These are phyloP conservation scores for Porites australiensis DNA, from an alignment of 64 coral and sea anemone species.

Conservation along the genomic window DNA sequence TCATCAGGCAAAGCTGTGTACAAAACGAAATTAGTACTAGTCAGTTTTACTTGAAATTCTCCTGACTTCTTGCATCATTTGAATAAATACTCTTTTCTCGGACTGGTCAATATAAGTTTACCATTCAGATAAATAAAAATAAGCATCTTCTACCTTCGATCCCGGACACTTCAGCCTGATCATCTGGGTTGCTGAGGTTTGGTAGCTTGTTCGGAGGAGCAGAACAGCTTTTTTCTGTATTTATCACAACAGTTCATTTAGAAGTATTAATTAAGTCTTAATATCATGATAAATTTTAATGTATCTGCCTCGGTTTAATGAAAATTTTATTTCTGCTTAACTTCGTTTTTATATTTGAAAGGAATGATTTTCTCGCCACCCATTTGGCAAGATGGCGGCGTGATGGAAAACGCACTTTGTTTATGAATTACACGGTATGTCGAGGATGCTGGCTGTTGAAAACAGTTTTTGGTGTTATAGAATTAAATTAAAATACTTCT, in stretches of 20 bases:
- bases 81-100: slow-evolving; percentile 52
- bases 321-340: slow-evolving; percentile 70
- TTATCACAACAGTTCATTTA: slow-evolving; percentile 31
- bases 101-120: slow-evolving; percentile 55
- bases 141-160: slow-evolving; percentile 71
- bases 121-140: slow-evolving; percentile 61
- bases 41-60: slow-evolving; percentile 62
- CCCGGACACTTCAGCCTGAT: slow-evolving; percentile 60
- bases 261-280: slow-evolving; percentile 7
- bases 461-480: slow-evolving; percentile 51
- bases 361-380: background rate
- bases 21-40: slow-evolving; percentile 71
- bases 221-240: slow-evolving; percentile 65
- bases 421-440: background rate
- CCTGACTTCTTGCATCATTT: slow-evolving; percentile 55
- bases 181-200: slow-evolving; percentile 57
- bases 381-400: slow-evolving; percentile 23
- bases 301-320: slow-evolving; percentile 50
- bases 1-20: slow-evolving; percentile 74
- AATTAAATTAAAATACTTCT: slow-evolving; percentile 60
- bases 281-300: slow-evolving; percentile 32
- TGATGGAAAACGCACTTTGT: background rate
- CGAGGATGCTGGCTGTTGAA: slow-evolving; percentile 17
- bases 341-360: slow-evolving; percentile 34
- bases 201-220: slow-evolving; percentile 63